Evolutionary conservation across 2,797 vertebrate species (phyloP), one percentile per base, ranked within the genome.

Genomic region (Spinus pinus): DNA sequence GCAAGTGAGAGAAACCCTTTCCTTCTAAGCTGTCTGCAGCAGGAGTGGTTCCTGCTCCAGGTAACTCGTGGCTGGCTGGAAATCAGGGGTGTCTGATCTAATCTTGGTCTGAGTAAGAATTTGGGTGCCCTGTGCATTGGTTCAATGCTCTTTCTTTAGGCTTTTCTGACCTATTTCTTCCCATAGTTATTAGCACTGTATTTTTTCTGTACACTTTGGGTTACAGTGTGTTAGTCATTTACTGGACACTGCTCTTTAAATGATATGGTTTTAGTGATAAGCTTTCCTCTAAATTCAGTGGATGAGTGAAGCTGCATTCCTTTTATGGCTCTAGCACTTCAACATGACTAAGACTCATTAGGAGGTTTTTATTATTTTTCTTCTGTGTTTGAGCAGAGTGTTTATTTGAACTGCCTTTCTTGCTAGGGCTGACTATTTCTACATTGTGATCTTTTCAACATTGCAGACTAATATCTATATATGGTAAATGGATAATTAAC

Each of bases 331-430:
- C 1, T 67, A 84, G 60, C 66, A n/a, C 56, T 78, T 79, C 17
- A 30, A 35, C 5, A 4, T 61, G 71, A 57, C 62, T 47, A 25
- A 81, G 82, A 49, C 53, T 51, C 8, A 27, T 39, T 31, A 49
- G 31, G 50, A 62, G 37, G 20, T 85, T 83, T 81, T 39, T 88
- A 90, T 92, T 80, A 25, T 58, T 93, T 95, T 74, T 20, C 47
- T 54, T 60, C 42, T 44, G n/a, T 17, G 22, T 35, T 70, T 30
- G 12, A 88, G 93, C 88, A 56, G 85, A 62, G 44, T 78, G 61
- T 95, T 97, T 96, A 81, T 97, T 95, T 97, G 71, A 89, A 74
- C 82, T 69, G 51, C n/a, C 84, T 87, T 90, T 94, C 91, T 10
- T 97, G 88, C 95, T 77, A 41, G 37, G 96, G 88, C 95, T 62